Conservation (phyloP, 2,888 invertebrate species). For the Sphecodes monilicornis region DNA sequence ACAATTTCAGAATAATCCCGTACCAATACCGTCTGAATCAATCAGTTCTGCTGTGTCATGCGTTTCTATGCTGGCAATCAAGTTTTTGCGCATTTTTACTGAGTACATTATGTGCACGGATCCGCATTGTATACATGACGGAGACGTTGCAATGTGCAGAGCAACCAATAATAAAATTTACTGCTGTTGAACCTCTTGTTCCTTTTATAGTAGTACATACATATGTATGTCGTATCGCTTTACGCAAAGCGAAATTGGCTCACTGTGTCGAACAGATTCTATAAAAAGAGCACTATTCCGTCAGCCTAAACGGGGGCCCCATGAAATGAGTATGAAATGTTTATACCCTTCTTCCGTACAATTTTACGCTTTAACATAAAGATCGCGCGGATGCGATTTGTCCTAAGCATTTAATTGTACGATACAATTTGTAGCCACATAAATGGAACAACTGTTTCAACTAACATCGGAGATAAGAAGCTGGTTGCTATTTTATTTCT, state of each 20-base stretch:
- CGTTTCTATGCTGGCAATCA: slow-evolving; percentile 28
- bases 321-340: background rate
- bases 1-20: background rate
- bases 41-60: slow-evolving; percentile 41
- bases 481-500: background rate
- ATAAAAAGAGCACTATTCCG: slow-evolving; percentile 6
- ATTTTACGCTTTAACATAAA: background rate
- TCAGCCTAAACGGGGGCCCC: background rate
- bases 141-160: slow-evolving; percentile 40
- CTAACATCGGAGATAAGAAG: too few relatives aligned
- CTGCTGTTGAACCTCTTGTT: slow-evolving; percentile 32
- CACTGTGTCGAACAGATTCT: background rate
- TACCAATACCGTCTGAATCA: background rate
- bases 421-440: background rate
- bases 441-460: slow-evolving; percentile 27
- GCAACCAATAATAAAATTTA: slow-evolving; percentile 64
- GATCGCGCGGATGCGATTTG: background rate
- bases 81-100: slow-evolving; percentile 31
- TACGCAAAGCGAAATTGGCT: slow-evolving; percentile 29
- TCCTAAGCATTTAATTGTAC: background rate
- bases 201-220: background rate
- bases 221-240: background rate
- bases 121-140: slow-evolving; percentile 31
- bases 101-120: slow-evolving; percentile 57
- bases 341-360: background rate